Evolutionary conservation across 2,113 vertebrate genomes (phyloP).

Genomic region (Emydocephalus ijimae): DNA sequence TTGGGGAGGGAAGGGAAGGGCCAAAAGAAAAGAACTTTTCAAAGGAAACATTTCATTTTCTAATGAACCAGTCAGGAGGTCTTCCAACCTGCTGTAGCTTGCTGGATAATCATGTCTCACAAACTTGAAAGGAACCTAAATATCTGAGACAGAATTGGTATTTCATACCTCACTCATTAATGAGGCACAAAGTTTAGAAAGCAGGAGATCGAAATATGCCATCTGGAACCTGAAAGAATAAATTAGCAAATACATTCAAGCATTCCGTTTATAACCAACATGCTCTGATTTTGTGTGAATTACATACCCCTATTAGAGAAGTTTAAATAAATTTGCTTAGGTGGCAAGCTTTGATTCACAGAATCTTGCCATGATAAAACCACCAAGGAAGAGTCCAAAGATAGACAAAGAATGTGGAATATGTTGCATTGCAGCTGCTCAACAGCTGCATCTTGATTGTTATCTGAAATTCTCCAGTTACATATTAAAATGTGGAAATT

Average conservation of each 20-base stretch:
- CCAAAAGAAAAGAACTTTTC: background rate
- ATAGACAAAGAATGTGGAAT: background rate
- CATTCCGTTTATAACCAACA: background rate
- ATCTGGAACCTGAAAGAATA: background rate
- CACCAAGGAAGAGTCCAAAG: background rate
- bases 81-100: background rate
- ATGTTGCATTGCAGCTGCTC: background rate
- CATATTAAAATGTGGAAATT: background rate
- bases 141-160: background rate
- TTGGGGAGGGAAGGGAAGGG: background rate
- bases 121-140: background rate
- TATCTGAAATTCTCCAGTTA: background rate
- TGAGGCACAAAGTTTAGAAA: background rate
- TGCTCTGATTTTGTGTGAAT: background rate
- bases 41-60: background rate
- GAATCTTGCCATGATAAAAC: background rate
- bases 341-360: background rate
- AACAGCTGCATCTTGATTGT: background rate
- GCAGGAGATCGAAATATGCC: background rate
- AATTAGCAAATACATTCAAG: background rate
- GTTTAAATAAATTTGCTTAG: background rate
- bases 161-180: background rate
- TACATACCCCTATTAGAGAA: background rate
- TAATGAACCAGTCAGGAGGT: background rate
- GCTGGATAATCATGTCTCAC: background rate